Evolutionary conservation across 2,888 invertebrate genomes (phyloP).

Genomic region (Cantharis flavilabris): DNA sequence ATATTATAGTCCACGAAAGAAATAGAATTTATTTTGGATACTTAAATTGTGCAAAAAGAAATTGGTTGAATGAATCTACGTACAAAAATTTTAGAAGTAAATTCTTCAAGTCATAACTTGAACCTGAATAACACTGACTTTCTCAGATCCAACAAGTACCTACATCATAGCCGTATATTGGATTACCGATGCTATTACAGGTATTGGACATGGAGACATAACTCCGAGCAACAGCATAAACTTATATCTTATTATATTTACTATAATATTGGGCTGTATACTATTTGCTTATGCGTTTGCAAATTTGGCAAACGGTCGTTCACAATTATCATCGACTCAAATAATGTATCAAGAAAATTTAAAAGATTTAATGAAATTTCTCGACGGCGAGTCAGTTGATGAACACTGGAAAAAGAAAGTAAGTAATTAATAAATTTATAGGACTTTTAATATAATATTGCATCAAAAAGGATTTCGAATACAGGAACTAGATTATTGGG

Average conservation of each 20-base stretch:
- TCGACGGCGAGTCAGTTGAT: conserved; percentile 4
- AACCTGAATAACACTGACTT: too few species aligned
- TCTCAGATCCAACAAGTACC: background rate
- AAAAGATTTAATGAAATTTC: background rate
- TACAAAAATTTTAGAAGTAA: background rate
- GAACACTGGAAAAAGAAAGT: conserved; percentile 10
- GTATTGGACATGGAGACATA: conserved; percentile 13
- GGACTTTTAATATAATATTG: background rate
- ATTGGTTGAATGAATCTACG: conserved; percentile 5
- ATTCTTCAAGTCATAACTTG: too few species aligned
- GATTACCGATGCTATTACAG: conserved; percentile 4
- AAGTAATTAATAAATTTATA: background rate
- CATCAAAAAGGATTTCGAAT: background rate
- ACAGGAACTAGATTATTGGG: too few species aligned
- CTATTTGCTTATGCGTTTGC: conserved; percentile 10
- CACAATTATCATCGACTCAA: background rate
- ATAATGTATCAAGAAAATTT: conserved; percentile 12
- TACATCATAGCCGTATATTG: conserved; percentile 16
- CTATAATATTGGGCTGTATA: conserved; percentile 6
- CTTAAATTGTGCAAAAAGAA: conserved; percentile 4
- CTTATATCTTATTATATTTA: conserved; percentile 4
- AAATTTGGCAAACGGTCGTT: conserved; percentile 4
- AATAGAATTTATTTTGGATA: conserved; percentile 8
- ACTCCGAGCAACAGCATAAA: background rate
- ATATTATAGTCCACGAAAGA: background rate